Base-by-base conservation (phyloP, 2,113 vertebrate genomes). In the Phaethornis superciliosus region DNA sequence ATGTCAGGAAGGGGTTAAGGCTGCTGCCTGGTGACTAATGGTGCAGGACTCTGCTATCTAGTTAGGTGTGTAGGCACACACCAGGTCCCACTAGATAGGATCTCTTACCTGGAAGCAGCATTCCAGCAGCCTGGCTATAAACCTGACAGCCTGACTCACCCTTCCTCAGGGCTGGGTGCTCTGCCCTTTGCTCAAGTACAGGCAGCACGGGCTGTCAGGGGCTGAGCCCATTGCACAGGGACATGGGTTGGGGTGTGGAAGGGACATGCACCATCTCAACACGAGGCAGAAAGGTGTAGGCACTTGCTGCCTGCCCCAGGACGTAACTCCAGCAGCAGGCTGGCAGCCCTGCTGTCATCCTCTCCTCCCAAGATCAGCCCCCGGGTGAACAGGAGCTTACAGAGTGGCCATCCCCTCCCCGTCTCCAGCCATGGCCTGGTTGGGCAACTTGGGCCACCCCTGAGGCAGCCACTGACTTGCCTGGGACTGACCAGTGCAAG, bases 31-130 rank as follows among this genome's bases (percentile, higher is more conserved):
- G 85, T 96, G 96, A 95, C 93, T 95, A 91, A 96, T 94, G 62
- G 75, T n/a, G 71, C 71, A 92, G 93, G 75, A 89, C 75, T 95
- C 37, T 87, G 85, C 95, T 95, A 85, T 91, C 89, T 82, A 63
- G 93, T 87, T 89, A 94, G 95, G 93, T 94, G 93, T 94, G 94
- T 93, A 96, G 96, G 93, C 89, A 89, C 91, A 95, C 86, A 85
- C 35, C 70, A 46, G 59, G 42, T 87, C 81, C 63, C 94, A 77
- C 37, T 52, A 92, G 89, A 94, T 92, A 94, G 91, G 91, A 94
- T 95, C 94, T 68, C 78, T 88, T 85, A 91, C 89, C 94, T 94
- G 91, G 94, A 96, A 96, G 75, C 93, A 91, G 94, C 91, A 81
- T 95, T 93, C 89, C 96, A 85, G 63, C 71, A 40, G 46, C 21